phyloP scores from a whole-genome alignment of 2,888 invertebrate species.

The Scaptomyza caliginosa region DNA sequence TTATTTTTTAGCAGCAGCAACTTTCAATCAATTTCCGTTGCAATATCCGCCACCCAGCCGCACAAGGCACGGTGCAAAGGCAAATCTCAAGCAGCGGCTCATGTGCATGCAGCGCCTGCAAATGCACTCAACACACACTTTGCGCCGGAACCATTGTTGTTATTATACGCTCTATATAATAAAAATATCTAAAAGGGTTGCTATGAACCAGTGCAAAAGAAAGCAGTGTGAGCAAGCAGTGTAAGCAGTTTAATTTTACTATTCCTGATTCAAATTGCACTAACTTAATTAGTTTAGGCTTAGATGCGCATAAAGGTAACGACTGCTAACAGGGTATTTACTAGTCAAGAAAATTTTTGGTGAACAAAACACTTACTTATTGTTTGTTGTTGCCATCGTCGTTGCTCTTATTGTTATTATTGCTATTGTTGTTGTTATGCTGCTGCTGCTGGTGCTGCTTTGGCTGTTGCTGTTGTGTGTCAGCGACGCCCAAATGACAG shows the following conservation, averaged over 20 bases:
- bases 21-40: constrained; percentile 75
- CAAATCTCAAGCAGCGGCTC: constrained; percentile 57
- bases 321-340: not conserved
- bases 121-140: constrained; percentile 53
- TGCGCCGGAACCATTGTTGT: constrained; percentile 31
- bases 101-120: constrained; percentile 37
- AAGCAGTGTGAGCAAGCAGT: not conserved
- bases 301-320: too few species aligned
- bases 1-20: constrained; percentile 65
- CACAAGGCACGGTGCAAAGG: constrained; percentile 27
- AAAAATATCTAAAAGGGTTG: not conserved
- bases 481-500: constrained; percentile 70
- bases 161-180: not conserved
- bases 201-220: not conserved
- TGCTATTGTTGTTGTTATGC: constrained; percentile 37
- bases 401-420: constrained; percentile 8
- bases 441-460: constrained; percentile 9
- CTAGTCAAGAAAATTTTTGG: not conserved
- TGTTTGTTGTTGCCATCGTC: not conserved
- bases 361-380: not conserved
- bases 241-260: not conserved
- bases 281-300: too few species aligned
- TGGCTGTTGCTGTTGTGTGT: constrained; percentile 40
- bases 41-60: constrained; percentile 67
- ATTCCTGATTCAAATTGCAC: too few species aligned